phyloP scores from a whole-genome alignment of 2,113 vertebrate species.

The Gobius niger region DNA sequence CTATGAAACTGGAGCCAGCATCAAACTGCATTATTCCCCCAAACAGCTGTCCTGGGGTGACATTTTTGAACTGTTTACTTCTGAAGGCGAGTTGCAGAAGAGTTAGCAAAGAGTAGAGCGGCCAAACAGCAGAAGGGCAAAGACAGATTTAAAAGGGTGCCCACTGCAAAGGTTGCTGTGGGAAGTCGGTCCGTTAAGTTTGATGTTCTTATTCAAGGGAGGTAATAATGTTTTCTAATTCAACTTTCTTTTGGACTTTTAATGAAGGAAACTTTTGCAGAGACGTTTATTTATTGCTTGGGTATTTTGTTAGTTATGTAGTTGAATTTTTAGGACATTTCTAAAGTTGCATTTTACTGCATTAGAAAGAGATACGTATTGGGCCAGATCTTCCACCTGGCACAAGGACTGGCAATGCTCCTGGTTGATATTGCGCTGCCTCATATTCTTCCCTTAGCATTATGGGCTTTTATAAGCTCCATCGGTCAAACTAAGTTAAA shows the following conservation, averaged over 20 bases:
- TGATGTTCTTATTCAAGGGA: background rate
- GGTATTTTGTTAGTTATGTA: too few relatives aligned
- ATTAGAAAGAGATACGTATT: too few relatives aligned
- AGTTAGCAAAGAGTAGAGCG: slow-evolving; percentile 4
- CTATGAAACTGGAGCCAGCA: slow-evolving; percentile 7
- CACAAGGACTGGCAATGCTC: background rate
- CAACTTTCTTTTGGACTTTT: background rate
- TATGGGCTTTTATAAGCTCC: too few relatives aligned
- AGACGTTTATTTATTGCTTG: too few relatives aligned
- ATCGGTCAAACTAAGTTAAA: too few relatives aligned
- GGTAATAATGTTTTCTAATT: background rate
- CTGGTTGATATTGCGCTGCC: background rate
- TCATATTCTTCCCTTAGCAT: too few relatives aligned
- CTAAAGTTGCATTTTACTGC: too few relatives aligned
- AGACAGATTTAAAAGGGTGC: background rate
- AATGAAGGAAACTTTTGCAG: too few relatives aligned
- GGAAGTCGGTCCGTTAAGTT: background rate
- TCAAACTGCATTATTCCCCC: slow-evolving; percentile 9
- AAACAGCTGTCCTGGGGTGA: background rate
- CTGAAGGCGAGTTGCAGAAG: slow-evolving; percentile 2
- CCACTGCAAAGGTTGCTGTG: background rate
- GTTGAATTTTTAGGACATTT: too few relatives aligned
- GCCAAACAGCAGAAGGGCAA: background rate
- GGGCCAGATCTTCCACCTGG: too few relatives aligned
- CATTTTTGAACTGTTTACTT: slow-evolving; percentile 8